A percentile compares a stretch with the other conserved stretches of the same genome.
phyloP scores from a whole-genome alignment of 2,888 invertebrate species.

The Oscheius onirici region DNA sequence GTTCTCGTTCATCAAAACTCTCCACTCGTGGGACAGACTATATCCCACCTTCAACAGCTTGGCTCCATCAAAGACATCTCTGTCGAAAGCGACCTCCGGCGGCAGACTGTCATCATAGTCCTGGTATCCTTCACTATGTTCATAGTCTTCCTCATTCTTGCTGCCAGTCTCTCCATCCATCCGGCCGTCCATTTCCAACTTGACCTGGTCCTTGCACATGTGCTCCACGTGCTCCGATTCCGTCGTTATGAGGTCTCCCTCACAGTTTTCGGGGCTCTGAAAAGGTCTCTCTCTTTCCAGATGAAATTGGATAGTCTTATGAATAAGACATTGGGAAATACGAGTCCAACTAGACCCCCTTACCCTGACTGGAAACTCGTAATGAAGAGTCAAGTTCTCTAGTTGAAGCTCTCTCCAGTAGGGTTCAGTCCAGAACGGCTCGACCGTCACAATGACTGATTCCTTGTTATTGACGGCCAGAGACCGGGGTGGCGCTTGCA shows the following conservation, averaged over 20 bases:
- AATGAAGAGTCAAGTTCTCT: slow-evolving; percentile 62
- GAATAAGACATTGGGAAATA: slow-evolving; percentile 14
- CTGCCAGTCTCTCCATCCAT: slow-evolving; percentile 11
- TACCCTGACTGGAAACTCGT: slow-evolving; percentile 60
- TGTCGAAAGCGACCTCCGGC: slow-evolving; percentile 67
- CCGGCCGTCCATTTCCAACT: slow-evolving; percentile 23
- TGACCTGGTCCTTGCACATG: slow-evolving; percentile 28
- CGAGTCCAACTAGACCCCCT: not conserved
- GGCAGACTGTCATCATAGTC: slow-evolving; percentile 62
- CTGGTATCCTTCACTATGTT: slow-evolving; percentile 61
- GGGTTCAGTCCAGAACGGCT: slow-evolving; percentile 68
- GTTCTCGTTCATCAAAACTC: too few relatives aligned
- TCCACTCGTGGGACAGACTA: too few relatives aligned
- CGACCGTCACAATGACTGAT: slow-evolving; percentile 63
- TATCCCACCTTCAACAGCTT: slow-evolving; percentile 45
- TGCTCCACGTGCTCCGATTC: slow-evolving; percentile 25
- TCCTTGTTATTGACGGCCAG: slow-evolving; percentile 58
- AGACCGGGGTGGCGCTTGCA: slow-evolving; percentile 64
- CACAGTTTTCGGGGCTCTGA: slow-evolving; percentile 62
- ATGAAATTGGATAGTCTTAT: not conserved
- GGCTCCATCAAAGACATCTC: slow-evolving; percentile 63
- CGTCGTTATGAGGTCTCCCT: slow-evolving; percentile 48
- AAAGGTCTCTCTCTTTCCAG: too few relatives aligned
- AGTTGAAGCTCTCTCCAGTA: slow-evolving; percentile 65
- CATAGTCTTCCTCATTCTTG: slow-evolving; percentile 47